Base-by-base conservation (phyloP, 2,113 vertebrate genomes). In the Nansenia antarctica region DNA sequence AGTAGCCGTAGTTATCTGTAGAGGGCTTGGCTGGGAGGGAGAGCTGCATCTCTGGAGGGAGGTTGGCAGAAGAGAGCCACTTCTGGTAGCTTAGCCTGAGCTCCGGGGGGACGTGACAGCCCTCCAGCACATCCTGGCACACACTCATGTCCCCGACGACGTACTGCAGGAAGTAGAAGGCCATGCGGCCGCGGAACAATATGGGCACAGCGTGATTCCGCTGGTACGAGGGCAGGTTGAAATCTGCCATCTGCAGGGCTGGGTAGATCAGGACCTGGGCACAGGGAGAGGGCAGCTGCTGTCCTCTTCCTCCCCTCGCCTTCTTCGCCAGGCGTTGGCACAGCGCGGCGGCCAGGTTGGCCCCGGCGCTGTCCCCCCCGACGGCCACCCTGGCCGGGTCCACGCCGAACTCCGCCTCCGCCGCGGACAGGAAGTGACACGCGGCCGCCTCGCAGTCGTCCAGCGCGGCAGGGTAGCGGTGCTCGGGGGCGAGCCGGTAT, bases 181-280 rank as follows among this genome's bases (percentile, higher is more conserved):
- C 87, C 0, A 62, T 27, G 0, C 88, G 76, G 20, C 83, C 72
- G 34, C 77, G 79, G 9, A 80, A 92, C 22, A 96, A 82, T 78
- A 92, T 15, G 4, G 94, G 94, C 59, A 93, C 87, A 0, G 85
- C 77, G 0, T n/a, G 79, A 27, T 97, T 96, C 60, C 94, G 92
- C 68, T 92, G 92, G 30, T 93, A 94, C 1, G 95, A 97, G 5
- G 95, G 96, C 47, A 93, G 74, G 76, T 91, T 91, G 79, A 96
- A 96, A 73, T 95, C 89, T 37, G 94, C 45, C 3, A 73, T 87
- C 76, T 97, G 95, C 20, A 96, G 84, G 0, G 1, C 0, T 0
- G 94, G 89, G 47, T 94, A 95, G 85, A 98, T 85, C 29, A 98
- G 86, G 81, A 96, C 66, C 86, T 96, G 94, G 53, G 94, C 95